Conservation (phyloP, 2,888 invertebrate species). For the Catotricha subobsoleta region DNA sequence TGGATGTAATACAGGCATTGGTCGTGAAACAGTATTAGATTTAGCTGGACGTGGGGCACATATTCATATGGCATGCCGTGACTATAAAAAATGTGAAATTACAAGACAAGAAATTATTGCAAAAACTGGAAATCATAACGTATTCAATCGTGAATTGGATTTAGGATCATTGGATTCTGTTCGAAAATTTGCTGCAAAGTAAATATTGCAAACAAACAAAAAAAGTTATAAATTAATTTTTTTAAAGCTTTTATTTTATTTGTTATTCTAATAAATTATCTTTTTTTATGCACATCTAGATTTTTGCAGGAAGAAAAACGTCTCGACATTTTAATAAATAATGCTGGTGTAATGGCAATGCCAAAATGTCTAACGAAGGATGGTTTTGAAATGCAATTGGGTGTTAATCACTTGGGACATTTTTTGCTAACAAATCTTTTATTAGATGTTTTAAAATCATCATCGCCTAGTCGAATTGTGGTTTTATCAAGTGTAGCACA, state of each 20-base stretch:
- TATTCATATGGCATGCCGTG: slow-evolving; percentile 73
- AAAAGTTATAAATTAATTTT: not conserved
- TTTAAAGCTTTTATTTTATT: not conserved
- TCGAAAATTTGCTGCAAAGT: slow-evolving; percentile 38
- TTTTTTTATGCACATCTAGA: slow-evolving; percentile 10
- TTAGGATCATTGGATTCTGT: slow-evolving; percentile 36
- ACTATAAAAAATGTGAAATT: slow-evolving; percentile 58
- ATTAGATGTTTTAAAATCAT: slow-evolving; percentile 34
- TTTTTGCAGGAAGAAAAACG: slow-evolving; percentile 29
- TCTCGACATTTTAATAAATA: slow-evolving; percentile 38
- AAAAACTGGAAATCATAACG: slow-evolving; percentile 52
- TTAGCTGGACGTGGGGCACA: slow-evolving; percentile 57
- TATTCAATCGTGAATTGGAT: slow-evolving; percentile 40
- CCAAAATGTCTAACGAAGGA: slow-evolving; percentile 31
- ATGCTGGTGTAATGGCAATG: slow-evolving; percentile 35
- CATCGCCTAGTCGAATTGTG: slow-evolving; percentile 56
- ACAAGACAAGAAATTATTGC: slow-evolving; percentile 53
- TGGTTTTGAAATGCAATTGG: slow-evolving; percentile 39
- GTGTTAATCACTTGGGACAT: slow-evolving; percentile 41
- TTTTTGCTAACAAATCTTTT: slow-evolving; percentile 41
- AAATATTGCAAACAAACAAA: slow-evolving; percentile 16
- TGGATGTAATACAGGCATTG: slow-evolving; percentile 69
- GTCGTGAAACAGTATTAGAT: slow-evolving; percentile 52
- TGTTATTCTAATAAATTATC: not conserved
- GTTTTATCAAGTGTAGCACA: slow-evolving; percentile 57